phyloP scores from a whole-genome alignment of 2,888 invertebrate species.

The Peribatodes rhomboidaria region DNA sequence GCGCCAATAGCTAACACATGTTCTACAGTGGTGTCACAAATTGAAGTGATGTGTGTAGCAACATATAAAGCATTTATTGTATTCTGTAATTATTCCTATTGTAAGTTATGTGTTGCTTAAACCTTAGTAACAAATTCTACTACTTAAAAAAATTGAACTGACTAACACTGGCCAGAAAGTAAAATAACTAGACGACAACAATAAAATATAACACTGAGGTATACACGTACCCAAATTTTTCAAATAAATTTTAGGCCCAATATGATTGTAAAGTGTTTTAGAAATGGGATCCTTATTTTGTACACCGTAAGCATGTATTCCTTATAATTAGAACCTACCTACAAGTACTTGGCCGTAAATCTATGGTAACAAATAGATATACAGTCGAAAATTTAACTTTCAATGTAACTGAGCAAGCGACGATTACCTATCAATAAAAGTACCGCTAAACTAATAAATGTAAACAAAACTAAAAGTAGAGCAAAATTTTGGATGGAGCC shows the following conservation, averaged over 20 bases:
- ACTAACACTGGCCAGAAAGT: slow-evolving; percentile 75
- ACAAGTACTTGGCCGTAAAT: slow-evolving; percentile 81
- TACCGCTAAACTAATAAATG: slow-evolving; percentile 50
- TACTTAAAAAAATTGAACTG: slow-evolving; percentile 63
- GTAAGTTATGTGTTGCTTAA: slow-evolving; percentile 58
- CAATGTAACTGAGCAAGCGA: slow-evolving; percentile 69
- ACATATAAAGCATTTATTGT: slow-evolving; percentile 73
- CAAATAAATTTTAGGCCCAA: slow-evolving; percentile 68
- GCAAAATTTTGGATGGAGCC: slow-evolving; percentile 71
- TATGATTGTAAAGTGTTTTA: slow-evolving; percentile 52
- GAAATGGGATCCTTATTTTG: slow-evolving; percentile 70
- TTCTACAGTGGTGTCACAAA: slow-evolving; percentile 55
- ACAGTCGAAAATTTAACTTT: slow-evolving; percentile 61
- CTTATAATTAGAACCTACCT: slow-evolving; percentile 74
- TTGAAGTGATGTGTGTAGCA: slow-evolving; percentile 66
- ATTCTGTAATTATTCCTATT: slow-evolving; percentile 76
- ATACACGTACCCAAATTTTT: slow-evolving; percentile 55
- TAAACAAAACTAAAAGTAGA: slow-evolving; percentile 50
- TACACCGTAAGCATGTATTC: slow-evolving; percentile 73
- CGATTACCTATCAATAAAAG: slow-evolving; percentile 49
- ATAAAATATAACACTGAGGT: slow-evolving; percentile 57
- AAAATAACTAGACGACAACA: slow-evolving; percentile 54
- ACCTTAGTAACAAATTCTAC: slow-evolving; percentile 69
- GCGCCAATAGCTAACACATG: slow-evolving; percentile 7
- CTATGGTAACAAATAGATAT: slow-evolving; percentile 84